Base-by-base conservation (phyloP, 2,888 invertebrate species). In the Acrobasis suavella region DNA sequence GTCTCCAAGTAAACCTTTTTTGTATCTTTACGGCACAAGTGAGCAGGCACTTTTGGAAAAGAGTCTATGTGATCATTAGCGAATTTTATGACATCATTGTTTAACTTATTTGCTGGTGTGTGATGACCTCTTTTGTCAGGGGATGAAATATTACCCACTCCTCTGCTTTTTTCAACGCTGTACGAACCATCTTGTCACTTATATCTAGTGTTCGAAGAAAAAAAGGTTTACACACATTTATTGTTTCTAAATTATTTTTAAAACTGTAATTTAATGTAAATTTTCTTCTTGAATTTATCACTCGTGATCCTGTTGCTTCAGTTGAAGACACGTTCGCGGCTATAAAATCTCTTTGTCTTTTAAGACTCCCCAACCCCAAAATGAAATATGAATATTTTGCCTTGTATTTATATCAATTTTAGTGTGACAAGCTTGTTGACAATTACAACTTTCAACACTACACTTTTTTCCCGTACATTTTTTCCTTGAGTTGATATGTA, bases 101-200 rank as follows among this genome's bases (percentile, higher is more conserved):
- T 39, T 32, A 64, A 63, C 61, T 66, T 66, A 39, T 66, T 68
- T 50, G 42, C 62, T 42, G 65, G 64, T 63, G 37, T 65, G 52
- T 65, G 64, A 60, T 50, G 64, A 22, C 65, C 68, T 65, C 65
- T 58, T 62, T 64, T 68, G 37, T 66, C 65, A 58, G 66, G 66
- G 39, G 60, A 64, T 51, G 50, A 52, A 58, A 64, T 64, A 60
- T 62, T 62, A 64, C 66, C 59, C 16, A 66, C 62, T 58, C 63
- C 68, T 68, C 65, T 37, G 68, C 66, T 64, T 64, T 64, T 37
- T 50, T 60, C 49, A 65, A 60, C 39, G 65, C 65, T 58, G 65
- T 62, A 52, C 60, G 65, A 58, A 64, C 63, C 63, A 65, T 65
- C 51, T 63, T 65, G 59, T 65, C 63, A 50, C 65, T 63, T 32